Evolutionary conservation across 2,797 vertebrate species (phyloP).

Genomic region (Buceros bicornis): DNA sequence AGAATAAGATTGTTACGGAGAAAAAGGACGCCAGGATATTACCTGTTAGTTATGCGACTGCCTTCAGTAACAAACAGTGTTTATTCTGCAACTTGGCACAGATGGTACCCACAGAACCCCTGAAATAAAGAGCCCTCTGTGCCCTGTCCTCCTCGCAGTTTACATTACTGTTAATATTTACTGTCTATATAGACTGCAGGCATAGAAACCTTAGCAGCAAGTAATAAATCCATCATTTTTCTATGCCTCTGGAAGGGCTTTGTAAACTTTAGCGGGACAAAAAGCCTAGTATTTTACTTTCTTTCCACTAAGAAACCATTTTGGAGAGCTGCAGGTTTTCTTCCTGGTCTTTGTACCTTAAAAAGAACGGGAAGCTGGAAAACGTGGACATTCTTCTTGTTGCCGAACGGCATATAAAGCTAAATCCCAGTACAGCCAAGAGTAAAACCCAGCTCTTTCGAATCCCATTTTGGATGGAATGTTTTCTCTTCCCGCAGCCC

Average conservation of each 20-base stretch:
- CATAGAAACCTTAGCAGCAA: background rate
- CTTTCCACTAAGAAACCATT: background rate
- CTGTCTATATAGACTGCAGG: background rate
- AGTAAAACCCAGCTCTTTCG: background rate
- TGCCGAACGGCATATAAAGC: background rate
- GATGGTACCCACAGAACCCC: background rate
- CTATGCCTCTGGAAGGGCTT: background rate
- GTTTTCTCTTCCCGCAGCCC: background rate
- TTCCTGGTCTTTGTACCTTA: background rate
- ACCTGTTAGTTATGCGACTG: background rate
- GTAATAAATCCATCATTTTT: background rate
- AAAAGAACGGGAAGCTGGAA: background rate
- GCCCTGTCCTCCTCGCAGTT: background rate
- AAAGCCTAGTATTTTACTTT: background rate
- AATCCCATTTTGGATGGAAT: background rate
- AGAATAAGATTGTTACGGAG: background rate
- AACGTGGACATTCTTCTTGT: fast-evolving
- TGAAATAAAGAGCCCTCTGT: constrained; percentile 21
- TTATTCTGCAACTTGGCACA: background rate
- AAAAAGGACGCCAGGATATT: background rate
- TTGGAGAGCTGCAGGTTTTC: background rate
- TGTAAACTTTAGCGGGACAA: background rate
- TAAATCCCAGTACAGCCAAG: background rate
- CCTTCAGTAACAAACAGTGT: background rate
- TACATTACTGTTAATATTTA: background rate